Base-by-base conservation (phyloP, 2,888 invertebrate species). In the Drosophila koepferae region DNA sequence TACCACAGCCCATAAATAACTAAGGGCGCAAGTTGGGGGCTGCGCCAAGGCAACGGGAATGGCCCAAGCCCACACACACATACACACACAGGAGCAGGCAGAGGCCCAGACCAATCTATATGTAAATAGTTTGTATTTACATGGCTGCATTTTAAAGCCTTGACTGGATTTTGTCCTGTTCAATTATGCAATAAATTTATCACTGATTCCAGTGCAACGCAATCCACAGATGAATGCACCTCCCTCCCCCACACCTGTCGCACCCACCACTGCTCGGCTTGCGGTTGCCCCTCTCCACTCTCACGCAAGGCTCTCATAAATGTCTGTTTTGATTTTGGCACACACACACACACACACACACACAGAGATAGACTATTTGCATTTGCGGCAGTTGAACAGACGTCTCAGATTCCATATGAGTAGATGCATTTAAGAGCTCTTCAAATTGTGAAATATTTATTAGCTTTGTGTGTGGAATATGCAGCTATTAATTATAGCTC, bases 121-220 rank as follows among this genome's bases (percentile, higher is more conserved):
- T 80, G 68, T 79, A 81, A 81, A 79, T 79, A 79, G 78, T 81
- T 79, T 73, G 69, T 81, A 79, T 79, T 81, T 79, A 81, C 74
- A 72, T 66, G 80, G 72, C 63, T 82, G 85, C 77, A 81, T 82
- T 82, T 89, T 81, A 80, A 87, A 85, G 80, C 80, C 84, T 80
- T 70, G 54, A 68, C 70, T 76, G 83, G 74, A 79, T 80, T 86
- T 86, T 66, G 80, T 87, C 72, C 84, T 89, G 80, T 74, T 87
- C 90, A 87, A 90, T 87, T 87, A 87, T 87, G 90, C 87, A 89
- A 87, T 89, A 86, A 90, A 89, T 90, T 89, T 83, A 84, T 86
- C 86, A 87, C 89, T 80, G 77, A 81, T 77, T 82, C 74, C 66
- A 77, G 63, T 78, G 81, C 78, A 70, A 63, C 61, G 70, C 75